Percentiles rank a stretch among this genome's conserved stretches.
Evolutionary conservation across 2,888 invertebrate species (phyloP).

Genomic region (Drosophila seclusa): DNA sequence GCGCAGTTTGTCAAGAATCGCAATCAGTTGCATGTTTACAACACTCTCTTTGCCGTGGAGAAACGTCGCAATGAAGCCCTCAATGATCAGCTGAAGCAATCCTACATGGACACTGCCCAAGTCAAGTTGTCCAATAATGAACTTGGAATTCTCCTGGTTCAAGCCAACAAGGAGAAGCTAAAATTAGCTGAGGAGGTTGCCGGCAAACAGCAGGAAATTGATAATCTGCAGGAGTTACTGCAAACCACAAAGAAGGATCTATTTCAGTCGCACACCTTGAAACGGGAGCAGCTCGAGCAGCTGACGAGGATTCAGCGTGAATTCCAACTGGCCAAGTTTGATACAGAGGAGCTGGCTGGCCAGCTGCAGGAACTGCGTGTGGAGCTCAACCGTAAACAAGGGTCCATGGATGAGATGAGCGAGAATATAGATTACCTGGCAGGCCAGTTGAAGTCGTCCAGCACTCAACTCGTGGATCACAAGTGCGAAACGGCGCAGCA

Average conservation of each 20-base stretch:
- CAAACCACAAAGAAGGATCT: constrained; percentile 74
- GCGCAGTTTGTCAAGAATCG: constrained; percentile 79
- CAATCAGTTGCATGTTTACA: constrained; percentile 83
- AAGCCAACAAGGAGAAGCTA: constrained; percentile 58
- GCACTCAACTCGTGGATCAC: constrained; percentile 28
- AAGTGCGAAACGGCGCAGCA: constrained; percentile 20
- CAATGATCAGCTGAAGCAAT: constrained; percentile 70
- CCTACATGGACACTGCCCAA: constrained; percentile 75
- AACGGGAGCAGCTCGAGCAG: constrained; percentile 72
- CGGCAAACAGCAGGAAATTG: constrained; percentile 70
- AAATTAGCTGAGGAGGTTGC: constrained; percentile 54
- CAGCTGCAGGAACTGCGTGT: constrained; percentile 67
- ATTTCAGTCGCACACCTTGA: constrained; percentile 66
- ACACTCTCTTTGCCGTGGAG: constrained; percentile 81
- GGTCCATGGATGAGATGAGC: constrained; percentile 23
- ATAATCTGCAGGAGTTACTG: constrained; percentile 70
- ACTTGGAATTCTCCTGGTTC: constrained; percentile 66
- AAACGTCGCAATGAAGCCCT: constrained; percentile 82
- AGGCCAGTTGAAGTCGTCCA: constrained; percentile 19
- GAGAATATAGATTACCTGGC: constrained; percentile 30
- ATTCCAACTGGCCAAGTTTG: constrained; percentile 52
- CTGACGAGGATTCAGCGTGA: constrained; percentile 75
- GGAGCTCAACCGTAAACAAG: constrained; percentile 46
- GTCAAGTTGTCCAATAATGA: constrained; percentile 61
- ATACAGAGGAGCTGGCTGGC: constrained; percentile 43